Evolutionary conservation across 2,797 vertebrate genomes (phyloP).

Genomic region (Lateolabrax maculatus): DNA sequence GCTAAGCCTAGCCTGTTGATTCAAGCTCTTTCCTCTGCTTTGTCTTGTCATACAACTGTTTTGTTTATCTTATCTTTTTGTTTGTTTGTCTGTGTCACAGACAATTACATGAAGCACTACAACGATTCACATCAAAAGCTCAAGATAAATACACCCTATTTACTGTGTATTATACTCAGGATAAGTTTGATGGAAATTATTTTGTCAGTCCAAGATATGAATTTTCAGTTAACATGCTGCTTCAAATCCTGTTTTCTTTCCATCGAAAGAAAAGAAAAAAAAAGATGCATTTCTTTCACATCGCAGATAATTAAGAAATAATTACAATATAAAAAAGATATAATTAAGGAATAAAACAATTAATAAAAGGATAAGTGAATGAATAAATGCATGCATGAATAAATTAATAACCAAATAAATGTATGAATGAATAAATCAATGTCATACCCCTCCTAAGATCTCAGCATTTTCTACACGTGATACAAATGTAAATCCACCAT

Average conservation of each 20-base stretch:
- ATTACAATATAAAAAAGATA: background rate
- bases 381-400: background rate
- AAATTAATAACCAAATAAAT: background rate
- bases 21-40: slow-evolving; percentile 38
- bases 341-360: background rate
- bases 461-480: slow-evolving; percentile 25
- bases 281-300: background rate
- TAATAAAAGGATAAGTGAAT: background rate
- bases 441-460: background rate
- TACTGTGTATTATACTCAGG: slow-evolving; percentile 32
- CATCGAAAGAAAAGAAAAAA: background rate
- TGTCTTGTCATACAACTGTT: slow-evolving; percentile 48
- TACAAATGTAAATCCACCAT: slow-evolving; percentile 58
- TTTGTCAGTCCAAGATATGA: slow-evolving; percentile 4
- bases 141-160: slow-evolving; percentile 53
- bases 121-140: slow-evolving; percentile 40
- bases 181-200: slow-evolving; percentile 17
- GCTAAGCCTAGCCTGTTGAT: slow-evolving; percentile 46
- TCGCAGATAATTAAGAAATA: background rate
- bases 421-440: slow-evolving; percentile 1
- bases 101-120: slow-evolving; percentile 44
- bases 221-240: background rate
- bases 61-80: slow-evolving; percentile 62
- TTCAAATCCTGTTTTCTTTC: background rate
- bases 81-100: slow-evolving; percentile 56